A percentile compares a stretch with the other conserved stretches of the same genome.
These are phyloP conservation scores for Chalcosyrphus nemorum DNA, from an alignment of 2,888 invertebrate species.

Conservation along the genomic window DNA sequence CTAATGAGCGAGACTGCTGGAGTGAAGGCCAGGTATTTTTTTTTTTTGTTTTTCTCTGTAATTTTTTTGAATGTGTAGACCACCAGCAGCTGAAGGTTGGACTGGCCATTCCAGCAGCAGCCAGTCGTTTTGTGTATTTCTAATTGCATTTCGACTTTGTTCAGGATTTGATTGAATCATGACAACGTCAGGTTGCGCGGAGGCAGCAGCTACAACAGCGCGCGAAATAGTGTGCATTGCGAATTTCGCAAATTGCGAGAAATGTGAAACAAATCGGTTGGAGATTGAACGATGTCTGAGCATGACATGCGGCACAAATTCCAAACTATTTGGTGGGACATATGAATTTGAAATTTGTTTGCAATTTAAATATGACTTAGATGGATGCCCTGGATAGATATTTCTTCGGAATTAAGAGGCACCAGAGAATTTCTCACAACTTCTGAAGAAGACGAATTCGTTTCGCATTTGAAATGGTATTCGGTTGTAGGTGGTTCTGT, in stretches of 20 bases:
- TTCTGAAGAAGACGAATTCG: not conserved
- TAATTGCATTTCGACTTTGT: slow-evolving; percentile 67
- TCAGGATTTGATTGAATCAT: slow-evolving; percentile 65
- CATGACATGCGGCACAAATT: slow-evolving; percentile 55
- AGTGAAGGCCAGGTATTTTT: slow-evolving; percentile 28
- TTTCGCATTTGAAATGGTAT: not conserved
- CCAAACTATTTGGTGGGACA: not conserved
- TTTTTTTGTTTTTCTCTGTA: slow-evolving; percentile 9
- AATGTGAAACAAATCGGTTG: slow-evolving; percentile 68
- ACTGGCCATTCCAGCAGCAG: slow-evolving; percentile 22
- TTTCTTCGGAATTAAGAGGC: not conserved
- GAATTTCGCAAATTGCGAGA: slow-evolving; percentile 68
- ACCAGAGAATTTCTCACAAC: not conserved
- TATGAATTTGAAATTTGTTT: not conserved
- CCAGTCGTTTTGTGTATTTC: slow-evolving; percentile 57
- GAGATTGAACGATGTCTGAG: slow-evolving; percentile 66
- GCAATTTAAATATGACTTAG: not conserved
- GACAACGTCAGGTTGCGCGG: slow-evolving; percentile 57
- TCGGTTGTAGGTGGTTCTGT: not conserved
- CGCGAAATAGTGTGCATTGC: slow-evolving; percentile 56
- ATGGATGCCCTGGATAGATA: not conserved
- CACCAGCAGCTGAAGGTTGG: slow-evolving; percentile 64
- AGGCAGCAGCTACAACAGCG: slow-evolving; percentile 2
- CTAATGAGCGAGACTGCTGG: slow-evolving; percentile 58
- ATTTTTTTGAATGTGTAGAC: slow-evolving; percentile 20